These are phyloP conservation scores for Mythimna vitellina DNA, from an alignment of 2,888 invertebrate species.

Conservation along the genomic window DNA sequence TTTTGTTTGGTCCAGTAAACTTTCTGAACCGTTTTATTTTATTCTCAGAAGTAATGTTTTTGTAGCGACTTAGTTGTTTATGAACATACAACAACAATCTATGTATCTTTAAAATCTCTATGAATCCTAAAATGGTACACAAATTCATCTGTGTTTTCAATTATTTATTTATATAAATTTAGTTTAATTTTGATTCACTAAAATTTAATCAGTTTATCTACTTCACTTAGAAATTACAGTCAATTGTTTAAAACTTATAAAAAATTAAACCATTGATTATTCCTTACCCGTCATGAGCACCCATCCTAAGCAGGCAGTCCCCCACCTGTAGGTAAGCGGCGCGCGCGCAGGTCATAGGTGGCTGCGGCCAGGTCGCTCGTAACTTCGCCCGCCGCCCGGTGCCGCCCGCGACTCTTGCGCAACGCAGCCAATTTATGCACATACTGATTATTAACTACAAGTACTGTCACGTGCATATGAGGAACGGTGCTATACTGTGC, in stretches of 20 bases:
- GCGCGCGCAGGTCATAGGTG: constrained; percentile 66
- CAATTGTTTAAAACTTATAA: neutral
- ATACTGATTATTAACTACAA: constrained; percentile 55
- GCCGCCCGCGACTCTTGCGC: constrained; percentile 62
- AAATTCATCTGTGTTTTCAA: neutral
- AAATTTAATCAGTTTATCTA: neutral
- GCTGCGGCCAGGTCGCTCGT: constrained; percentile 60
- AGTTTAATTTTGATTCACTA: neutral
- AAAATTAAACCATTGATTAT: neutral
- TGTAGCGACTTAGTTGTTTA: neutral
- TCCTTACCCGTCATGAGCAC: constrained; percentile 15
- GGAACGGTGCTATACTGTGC: neutral
- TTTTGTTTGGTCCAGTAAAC: constrained; percentile 7
- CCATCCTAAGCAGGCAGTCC: constrained; percentile 26
- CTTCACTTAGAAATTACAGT: too few relatives aligned
- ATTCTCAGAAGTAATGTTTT: neutral
- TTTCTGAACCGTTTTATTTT: constrained; percentile 2
- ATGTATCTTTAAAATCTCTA: neutral
- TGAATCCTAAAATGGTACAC: neutral
- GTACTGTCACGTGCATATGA: constrained; percentile 46
- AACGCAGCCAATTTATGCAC: constrained; percentile 59
- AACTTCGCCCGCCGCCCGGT: constrained; percentile 62
- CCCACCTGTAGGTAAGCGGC: constrained; percentile 56
- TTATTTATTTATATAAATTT: neutral
- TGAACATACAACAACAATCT: too few relatives aligned